Conservation (phyloP, 53 echinoderm and acorn worm genomes). For the Henricia sp. region DNA sequence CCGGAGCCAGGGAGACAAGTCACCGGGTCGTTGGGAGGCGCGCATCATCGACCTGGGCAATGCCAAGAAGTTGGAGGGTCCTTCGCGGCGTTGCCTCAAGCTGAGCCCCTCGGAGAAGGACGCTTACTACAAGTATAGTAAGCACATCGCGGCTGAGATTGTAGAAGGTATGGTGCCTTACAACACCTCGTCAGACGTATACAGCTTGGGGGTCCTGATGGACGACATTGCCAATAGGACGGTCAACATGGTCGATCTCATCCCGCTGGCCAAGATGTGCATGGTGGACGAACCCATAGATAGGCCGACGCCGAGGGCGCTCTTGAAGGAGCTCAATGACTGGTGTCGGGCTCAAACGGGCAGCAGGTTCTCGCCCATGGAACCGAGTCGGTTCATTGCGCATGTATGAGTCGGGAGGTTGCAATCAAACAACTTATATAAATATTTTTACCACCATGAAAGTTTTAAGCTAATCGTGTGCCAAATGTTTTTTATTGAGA, state of each 20-base stretch:
- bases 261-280: neutral
- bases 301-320: neutral
- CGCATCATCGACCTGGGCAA: conserved; percentile 48
- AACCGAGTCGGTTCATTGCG: neutral
- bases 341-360: conserved; percentile 14
- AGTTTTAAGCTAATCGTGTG: too few relatives aligned
- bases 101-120: conserved; percentile 19
- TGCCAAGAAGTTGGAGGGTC: conserved; percentile 20
- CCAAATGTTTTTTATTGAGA: too few relatives aligned
- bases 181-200: conserved; percentile 6
- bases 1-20: neutral
- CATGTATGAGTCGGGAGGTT: too few relatives aligned
- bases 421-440: too few relatives aligned
- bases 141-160: conserved; percentile 30
- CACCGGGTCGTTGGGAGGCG: neutral
- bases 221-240: neutral
- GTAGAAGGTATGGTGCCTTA: conserved; percentile 33
- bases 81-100: neutral
- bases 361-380: neutral
- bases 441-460: too few relatives aligned
- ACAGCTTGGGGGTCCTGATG: conserved; percentile 25
- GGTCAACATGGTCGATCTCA: neutral
- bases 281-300: neutral
- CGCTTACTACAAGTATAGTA: conserved; percentile 12
- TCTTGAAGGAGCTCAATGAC: conserved; percentile 5